Evolutionary conservation across 2,113 vertebrate species (phyloP).

Genomic region (Promerops cafer): DNA sequence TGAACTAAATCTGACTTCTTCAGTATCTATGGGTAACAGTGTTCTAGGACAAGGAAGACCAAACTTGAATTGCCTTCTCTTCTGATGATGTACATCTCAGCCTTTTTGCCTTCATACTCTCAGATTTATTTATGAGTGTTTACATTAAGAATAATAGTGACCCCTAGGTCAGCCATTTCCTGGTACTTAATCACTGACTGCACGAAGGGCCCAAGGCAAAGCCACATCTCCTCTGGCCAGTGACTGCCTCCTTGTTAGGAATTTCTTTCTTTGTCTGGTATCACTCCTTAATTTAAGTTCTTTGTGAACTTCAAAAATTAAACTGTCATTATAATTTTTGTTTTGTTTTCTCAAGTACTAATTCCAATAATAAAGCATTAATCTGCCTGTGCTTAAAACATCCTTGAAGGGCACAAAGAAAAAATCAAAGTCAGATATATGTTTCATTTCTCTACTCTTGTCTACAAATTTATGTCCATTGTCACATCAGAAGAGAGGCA

Average conservation of each 20-base stretch:
- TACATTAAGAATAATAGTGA: neutral
- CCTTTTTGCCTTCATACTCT: neutral
- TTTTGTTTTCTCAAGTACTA: neutral
- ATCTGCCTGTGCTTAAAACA: neutral
- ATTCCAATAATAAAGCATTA: neutral
- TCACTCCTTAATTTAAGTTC: neutral
- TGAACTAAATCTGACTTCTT: neutral
- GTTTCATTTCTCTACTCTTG: neutral
- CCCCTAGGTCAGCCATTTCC: neutral
- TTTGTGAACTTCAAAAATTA: neutral
- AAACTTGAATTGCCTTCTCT: neutral
- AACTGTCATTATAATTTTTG: neutral
- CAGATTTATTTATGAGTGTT: neutral
- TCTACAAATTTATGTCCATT: neutral
- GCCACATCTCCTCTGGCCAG: neutral
- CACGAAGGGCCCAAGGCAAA: neutral
- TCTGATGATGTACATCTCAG: neutral
- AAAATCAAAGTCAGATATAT: neutral
- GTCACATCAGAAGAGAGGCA: neutral
- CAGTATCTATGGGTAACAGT: accelerated
- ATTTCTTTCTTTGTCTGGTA: neutral
- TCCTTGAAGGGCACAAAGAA: neutral
- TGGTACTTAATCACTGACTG: neutral
- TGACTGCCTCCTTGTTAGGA: neutral
- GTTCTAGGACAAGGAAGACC: neutral